These are phyloP conservation scores for Panzeria rudis DNA, from an alignment of 2,888 invertebrate species.

Conservation along the genomic window DNA sequence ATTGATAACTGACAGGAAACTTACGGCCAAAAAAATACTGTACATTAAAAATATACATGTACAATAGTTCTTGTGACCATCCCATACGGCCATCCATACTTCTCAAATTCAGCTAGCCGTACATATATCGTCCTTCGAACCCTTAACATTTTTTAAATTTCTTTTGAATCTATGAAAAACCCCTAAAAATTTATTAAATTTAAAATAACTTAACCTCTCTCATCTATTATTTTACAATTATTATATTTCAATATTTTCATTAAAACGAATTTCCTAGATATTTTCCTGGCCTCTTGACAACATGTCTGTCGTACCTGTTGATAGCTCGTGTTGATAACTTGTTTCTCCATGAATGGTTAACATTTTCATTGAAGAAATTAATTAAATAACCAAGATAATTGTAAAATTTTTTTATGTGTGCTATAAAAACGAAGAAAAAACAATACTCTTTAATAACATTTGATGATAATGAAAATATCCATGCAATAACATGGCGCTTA, in stretches of 20 bases:
- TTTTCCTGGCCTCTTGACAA: constrained; percentile 13
- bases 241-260: neutral
- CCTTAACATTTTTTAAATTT: neutral
- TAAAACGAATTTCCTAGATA: neutral
- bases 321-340: constrained; percentile 1
- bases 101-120: no score
- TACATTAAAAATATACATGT: no score
- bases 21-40: no score
- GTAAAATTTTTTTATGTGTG: constrained; percentile 33
- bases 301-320: neutral
- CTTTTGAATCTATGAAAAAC: neutral
- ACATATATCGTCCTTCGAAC: neutral
- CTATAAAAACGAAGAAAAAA: constrained; percentile 16
- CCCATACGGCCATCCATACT: no score
- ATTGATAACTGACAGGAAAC: neutral
- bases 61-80: no score
- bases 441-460: constrained; percentile 45
- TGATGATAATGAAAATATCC: constrained; percentile 67
- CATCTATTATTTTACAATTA: neutral
- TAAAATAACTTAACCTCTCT: neutral
- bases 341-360: constrained; percentile 25
- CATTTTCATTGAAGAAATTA: constrained; percentile 57
- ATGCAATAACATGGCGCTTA: constrained; percentile 69
- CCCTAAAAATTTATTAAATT: neutral
- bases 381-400: constrained; percentile 50